Evolutionary conservation across 2,113 vertebrate species (phyloP), one percentile per base, ranked within the genome.

Genomic region (Bubo scandiacus): DNA sequence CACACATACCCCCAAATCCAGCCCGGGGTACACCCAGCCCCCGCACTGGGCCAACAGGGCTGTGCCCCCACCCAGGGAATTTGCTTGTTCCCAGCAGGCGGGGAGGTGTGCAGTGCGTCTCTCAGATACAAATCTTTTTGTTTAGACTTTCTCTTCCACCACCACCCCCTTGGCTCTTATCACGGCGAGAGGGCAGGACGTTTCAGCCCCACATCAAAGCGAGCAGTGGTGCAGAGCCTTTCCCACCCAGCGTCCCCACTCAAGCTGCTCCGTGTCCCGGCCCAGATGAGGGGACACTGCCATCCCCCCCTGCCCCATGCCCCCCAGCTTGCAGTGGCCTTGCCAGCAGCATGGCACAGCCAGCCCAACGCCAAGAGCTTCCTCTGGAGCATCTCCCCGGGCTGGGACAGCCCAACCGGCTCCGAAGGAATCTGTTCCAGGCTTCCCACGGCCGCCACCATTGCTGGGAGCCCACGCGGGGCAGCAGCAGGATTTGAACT

Each of bases 1-100:
- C 0, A 1, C 0, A 10, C 15, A 0, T 0, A 4, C 0, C 40
- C 91, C 85, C 84, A 43, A 1, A 49, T 0, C 29, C 75, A 49
- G 45, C 52, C 8, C 75, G 1, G 54, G 51, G 63, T 2, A 13
- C 10, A 9, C 21, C 55, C 30, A 10, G 21, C 25, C 23, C 29
- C 42, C 8, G 45, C 61, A 6, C 26, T 1, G 32, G 73, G 43
- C 8, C 58, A 16, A 2, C 17, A 10, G 36, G n/a, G 57, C 58
- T 83, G 36, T 52, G 63, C 16, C 19, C 52, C 18, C 71, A 20
- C 9, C 5, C 45, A 11, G n/a, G 75, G 84, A 45, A 3, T 0
- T 12, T 12, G 18, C 15, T 27, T 0, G 2, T 25, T 63, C 65
- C 77, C 75, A 80, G 59, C 65, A 34, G 62, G 43, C 1, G 0